Percentiles rank a stretch among this genome's conserved stretches.
These are phyloP conservation scores for Martes flavigula DNA, from an alignment of 2,797 vertebrate genomes.

Conservation along the genomic window DNA sequence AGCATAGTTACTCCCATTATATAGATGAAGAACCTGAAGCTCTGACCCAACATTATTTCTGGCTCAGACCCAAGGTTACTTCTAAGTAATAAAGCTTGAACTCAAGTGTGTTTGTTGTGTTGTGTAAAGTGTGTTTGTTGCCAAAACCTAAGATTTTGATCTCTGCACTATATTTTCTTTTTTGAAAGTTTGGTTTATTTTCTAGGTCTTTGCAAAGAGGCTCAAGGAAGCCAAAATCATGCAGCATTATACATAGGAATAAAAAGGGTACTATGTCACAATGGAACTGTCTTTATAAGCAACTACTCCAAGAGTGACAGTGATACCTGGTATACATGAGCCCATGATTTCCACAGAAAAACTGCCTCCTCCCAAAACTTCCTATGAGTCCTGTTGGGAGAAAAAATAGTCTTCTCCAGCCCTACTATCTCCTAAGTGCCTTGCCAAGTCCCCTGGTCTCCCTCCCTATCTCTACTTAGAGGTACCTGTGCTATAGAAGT, in stretches of 20 bases:
- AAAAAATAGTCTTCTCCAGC: background rate
- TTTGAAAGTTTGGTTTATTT: background rate
- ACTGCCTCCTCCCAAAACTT: slow-evolving; percentile 23
- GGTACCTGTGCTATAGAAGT: background rate
- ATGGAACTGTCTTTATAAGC: background rate
- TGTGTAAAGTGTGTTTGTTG: background rate
- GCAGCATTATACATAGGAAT: background rate
- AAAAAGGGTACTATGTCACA: background rate
- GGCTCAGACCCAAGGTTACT: background rate
- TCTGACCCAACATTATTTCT: slow-evolving; percentile 20
- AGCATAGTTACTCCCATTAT: background rate
- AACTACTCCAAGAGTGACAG: background rate
- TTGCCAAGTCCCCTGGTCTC: background rate
- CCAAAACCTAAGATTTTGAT: background rate
- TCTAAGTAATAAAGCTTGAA: slow-evolving; percentile 6
- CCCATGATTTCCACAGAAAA: background rate
- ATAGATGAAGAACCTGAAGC: background rate
- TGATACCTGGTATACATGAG: background rate
- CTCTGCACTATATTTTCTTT: background rate
- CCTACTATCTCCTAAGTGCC: background rate
- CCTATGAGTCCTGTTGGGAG: background rate
- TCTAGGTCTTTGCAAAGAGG: slow-evolving; percentile 10
- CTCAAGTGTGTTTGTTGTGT: background rate
- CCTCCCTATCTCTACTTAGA: background rate
- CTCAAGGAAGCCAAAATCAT: background rate